Percentiles rank a stretch among this genome's conserved stretches.
These are phyloP conservation scores for Polydrusus tereticollis DNA, from an alignment of 2,888 invertebrate species.

Conservation along the genomic window DNA sequence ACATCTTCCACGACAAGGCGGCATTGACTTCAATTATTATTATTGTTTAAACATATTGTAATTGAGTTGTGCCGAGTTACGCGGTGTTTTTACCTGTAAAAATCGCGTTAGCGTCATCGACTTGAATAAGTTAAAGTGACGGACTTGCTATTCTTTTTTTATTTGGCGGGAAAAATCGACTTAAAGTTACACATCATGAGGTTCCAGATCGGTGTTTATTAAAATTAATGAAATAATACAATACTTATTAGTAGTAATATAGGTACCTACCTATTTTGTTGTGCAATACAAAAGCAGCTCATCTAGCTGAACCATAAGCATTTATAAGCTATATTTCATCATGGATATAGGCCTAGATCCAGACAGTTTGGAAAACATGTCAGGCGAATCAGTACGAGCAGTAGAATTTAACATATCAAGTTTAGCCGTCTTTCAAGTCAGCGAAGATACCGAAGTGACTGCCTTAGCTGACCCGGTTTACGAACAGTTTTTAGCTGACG, in stretches of 20 bases:
- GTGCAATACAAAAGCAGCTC: too few relatives aligned
- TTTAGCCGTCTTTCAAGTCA: conserved; percentile 45
- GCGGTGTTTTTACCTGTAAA: conserved; percentile 2
- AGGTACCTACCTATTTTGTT: too few relatives aligned
- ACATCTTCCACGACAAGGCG: conserved; percentile 33
- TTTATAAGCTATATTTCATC: background rate
- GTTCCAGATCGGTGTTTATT: too few relatives aligned
- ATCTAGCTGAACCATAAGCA: background rate
- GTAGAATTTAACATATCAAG: conserved; percentile 52
- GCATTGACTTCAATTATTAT: conserved; percentile 47
- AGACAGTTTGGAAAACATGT: conserved; percentile 2
- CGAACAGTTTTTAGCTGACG: conserved; percentile 72
- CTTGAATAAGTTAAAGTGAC: conserved; percentile 30
- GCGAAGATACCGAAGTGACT: conserved; percentile 45
- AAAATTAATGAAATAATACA: too few relatives aligned
- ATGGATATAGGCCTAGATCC: conserved; percentile 22
- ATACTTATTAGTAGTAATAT: too few relatives aligned
- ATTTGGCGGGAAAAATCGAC: background rate
- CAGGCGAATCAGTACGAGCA: conserved; percentile 31
- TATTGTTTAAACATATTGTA: conserved; percentile 46
- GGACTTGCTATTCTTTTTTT: background rate
- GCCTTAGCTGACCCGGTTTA: conserved; percentile 66
- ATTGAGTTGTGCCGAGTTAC: conserved; percentile 21
- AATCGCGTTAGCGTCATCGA: conserved; percentile 6
- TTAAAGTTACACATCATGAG: too few relatives aligned